Conservation (phyloP, 2,797 vertebrate species). For the Glyptemys insculpta region DNA sequence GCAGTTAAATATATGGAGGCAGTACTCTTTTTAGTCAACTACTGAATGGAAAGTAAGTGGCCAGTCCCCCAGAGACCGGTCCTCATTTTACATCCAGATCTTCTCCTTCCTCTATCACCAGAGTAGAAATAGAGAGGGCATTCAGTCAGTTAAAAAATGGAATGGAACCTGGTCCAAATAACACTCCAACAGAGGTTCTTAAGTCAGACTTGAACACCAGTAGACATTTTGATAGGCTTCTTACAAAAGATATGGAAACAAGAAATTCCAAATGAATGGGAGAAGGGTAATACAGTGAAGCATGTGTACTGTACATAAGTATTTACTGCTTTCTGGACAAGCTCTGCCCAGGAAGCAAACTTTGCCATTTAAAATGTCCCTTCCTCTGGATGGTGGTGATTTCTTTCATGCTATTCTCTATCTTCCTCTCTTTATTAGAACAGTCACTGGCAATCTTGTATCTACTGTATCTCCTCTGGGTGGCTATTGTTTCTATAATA, state of each 20-base stretch:
- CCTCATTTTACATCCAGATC: no score
- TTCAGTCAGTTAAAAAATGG: background rate
- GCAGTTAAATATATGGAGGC: background rate
- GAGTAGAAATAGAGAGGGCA: background rate
- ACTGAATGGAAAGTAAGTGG: background rate
- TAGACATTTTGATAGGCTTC: background rate
- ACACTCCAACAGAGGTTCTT: background rate
- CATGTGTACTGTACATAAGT: background rate
- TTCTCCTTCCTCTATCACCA: background rate
- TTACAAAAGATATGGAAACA: background rate
- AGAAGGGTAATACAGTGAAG: background rate
- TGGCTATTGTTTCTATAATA: constrained; percentile 43
- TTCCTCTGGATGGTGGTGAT: background rate
- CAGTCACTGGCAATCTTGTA: constrained; percentile 27
- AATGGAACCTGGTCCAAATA: background rate
- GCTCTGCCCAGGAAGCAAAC: background rate
- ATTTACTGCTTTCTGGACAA: background rate
- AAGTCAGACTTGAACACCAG: background rate
- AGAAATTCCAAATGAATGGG: background rate
- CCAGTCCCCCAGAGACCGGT: background rate
- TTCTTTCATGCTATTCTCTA: background rate
- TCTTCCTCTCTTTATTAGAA: constrained; percentile 5
- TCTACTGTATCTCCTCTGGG: constrained; percentile 55
- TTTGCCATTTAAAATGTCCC: background rate
- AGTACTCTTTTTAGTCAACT: background rate